These are phyloP conservation scores for Plectropomus leopardus DNA, from an alignment of 2,113 vertebrate species.

Conservation along the genomic window DNA sequence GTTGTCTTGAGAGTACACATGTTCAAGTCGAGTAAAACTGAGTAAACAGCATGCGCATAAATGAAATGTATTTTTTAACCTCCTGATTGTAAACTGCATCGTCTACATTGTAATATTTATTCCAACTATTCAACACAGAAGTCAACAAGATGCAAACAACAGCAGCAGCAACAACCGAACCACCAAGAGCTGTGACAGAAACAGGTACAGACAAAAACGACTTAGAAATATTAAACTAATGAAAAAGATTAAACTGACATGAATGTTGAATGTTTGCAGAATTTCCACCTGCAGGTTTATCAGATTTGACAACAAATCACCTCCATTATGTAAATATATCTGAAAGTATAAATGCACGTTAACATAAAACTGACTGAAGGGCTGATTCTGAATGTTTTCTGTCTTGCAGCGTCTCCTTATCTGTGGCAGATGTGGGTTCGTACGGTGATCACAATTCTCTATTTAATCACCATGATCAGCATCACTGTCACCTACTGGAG, in stretches of 20 bases:
- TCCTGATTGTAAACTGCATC: no score
- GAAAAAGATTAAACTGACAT: background rate
- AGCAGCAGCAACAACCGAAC: background rate
- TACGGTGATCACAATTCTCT: background rate
- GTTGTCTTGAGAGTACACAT: no score
- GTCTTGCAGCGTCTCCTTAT: background rate
- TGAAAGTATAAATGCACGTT: no score
- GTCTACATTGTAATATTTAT: no score
- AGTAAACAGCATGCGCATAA: no score
- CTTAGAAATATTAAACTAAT: background rate
- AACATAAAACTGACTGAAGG: background rate
- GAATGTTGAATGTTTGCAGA: background rate
- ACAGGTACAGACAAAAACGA: background rate
- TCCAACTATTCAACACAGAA: no score
- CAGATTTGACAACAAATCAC: no score
- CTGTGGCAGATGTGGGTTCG: background rate
- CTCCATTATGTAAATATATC: no score
- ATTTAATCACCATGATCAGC: slow-evolving; percentile 11
- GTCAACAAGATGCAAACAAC: no score
- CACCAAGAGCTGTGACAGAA: background rate
- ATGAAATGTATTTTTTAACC: no score
- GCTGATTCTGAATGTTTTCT: background rate
- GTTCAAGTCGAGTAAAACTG: no score
- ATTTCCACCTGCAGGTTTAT: background rate
- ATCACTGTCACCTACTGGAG: background rate